Evolutionary conservation across 2,113 vertebrate species (phyloP), one percentile per base, ranked within the genome.

Genomic region (Sphyrna mokarran): DNA sequence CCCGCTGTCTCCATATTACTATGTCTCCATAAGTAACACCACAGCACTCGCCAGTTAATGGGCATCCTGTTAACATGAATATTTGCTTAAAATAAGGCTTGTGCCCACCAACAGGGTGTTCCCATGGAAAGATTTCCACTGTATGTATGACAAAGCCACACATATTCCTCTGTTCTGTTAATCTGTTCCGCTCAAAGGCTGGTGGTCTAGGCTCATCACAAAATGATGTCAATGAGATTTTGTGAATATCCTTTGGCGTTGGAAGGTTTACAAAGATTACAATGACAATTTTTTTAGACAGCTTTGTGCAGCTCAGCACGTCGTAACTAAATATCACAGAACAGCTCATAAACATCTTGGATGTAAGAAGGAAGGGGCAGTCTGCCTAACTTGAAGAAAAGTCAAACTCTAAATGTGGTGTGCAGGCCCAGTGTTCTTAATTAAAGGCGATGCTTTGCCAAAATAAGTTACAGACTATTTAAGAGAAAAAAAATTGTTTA

Each of bases 401-500:
- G 69, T 54, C 40, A 72, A 96, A 96, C 96, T 96, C 95, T 96
- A 97, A 98, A 96, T 96, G 96, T 95, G 96, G 96, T 96, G 97
- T 98, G 97, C 97, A 97, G 98, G 96, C 97, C 97, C 97, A 40
- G 13, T 3, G 0, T 94, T 96, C 97, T 97, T 99, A 98, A 99
- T 99, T 98, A 98, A 97, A 98, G 98, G 97, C 98, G 98, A 98
- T 97, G 97, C 96, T 96, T 96, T 96, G 98, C 98, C 97, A 97
- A 96, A 97, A 97, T 96, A 97, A 97, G 96, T 95, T 95, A 95
- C 96, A 97, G 97, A 97, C 96, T 96, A 97, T 98, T 98, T 98
- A 98, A 97, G 98, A 97, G 43, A 98, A 99, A 99, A 97, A 93
- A 98, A 98, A 97, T 98, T 97, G 97, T 98, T 97, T 97, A 97